Evolutionary conservation across 2,888 invertebrate species (phyloP).

Genomic region (Tipula helvola): DNA sequence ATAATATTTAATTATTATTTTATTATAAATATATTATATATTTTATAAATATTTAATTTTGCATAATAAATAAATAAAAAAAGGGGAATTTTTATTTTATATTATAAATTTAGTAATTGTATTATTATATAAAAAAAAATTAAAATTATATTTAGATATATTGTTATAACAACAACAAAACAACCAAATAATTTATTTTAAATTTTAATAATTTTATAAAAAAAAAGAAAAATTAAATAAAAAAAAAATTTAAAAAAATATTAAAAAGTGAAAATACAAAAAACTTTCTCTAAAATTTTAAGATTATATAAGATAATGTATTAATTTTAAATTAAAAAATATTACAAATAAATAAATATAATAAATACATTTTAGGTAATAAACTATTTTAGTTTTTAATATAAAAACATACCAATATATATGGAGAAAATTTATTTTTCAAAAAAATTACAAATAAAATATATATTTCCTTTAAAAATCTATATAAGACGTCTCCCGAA

Average conservation of each 20-base stretch:
- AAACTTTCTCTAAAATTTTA: background rate
- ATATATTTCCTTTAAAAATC: background rate
- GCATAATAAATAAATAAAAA: background rate
- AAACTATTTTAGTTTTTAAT: constrained; percentile 4
- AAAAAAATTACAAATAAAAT: background rate
- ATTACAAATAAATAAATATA: background rate
- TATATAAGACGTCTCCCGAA: background rate
- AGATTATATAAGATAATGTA: background rate
- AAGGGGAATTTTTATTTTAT: background rate
- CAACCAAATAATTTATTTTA: constrained; percentile 10
- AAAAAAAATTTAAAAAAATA: background rate
- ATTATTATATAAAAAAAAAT: background rate
- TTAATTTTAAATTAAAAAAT: background rate
- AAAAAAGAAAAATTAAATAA: background rate
- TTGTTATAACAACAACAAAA: background rate
- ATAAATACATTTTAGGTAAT: background rate
- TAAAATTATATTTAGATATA: background rate
- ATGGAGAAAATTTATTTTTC: background rate
- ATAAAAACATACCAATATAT: background rate
- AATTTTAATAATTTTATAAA: background rate
- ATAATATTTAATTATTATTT: background rate
- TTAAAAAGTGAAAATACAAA: constrained; percentile 4
- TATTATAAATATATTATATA: background rate
- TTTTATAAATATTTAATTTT: background rate
- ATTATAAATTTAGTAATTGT: background rate